These are phyloP conservation scores for Agrotis ipsilon DNA, from an alignment of 2,888 invertebrate species.

Conservation along the genomic window DNA sequence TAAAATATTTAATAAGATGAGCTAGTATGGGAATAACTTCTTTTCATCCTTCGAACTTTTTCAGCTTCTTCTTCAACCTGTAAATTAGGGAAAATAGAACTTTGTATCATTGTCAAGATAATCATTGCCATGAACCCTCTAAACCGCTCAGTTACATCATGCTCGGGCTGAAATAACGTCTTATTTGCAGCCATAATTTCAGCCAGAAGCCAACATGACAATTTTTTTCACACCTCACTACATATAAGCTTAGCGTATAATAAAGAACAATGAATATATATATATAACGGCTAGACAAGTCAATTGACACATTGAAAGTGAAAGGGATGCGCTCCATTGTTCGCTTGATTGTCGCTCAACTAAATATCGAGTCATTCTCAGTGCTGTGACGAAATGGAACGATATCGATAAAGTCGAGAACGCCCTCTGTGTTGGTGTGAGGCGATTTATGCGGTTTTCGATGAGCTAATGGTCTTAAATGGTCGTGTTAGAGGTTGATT, in stretches of 20 bases:
- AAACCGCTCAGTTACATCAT: too few relatives aligned
- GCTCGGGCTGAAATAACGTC: neutral
- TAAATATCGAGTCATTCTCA: slow-evolving; percentile 89
- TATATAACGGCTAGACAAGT: slow-evolving; percentile 70
- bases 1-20: too few relatives aligned
- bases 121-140: too few relatives aligned
- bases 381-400: slow-evolving; percentile 81
- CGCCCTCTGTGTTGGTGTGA: slow-evolving; percentile 66
- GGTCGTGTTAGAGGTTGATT: neutral
- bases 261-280: slow-evolving; percentile 68
- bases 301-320: slow-evolving; percentile 87
- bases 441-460: slow-evolving; percentile 48
- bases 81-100: too few relatives aligned
- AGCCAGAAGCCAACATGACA: neutral
- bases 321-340: slow-evolving; percentile 85
- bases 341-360: slow-evolving; percentile 78
- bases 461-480: slow-evolving; percentile 46
- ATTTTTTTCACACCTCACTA: slow-evolving; percentile 24
- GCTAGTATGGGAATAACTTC: too few relatives aligned
- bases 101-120: too few relatives aligned
- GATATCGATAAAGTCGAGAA: slow-evolving; percentile 72
- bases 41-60: too few relatives aligned
- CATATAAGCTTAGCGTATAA: slow-evolving; percentile 21
- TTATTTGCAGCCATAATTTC: too few relatives aligned
- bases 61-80: too few relatives aligned